Evolutionary conservation across 2,888 invertebrate genomes (phyloP), one percentile per base, ranked within the genome.

Genomic region (Microplitis deprimator): DNA sequence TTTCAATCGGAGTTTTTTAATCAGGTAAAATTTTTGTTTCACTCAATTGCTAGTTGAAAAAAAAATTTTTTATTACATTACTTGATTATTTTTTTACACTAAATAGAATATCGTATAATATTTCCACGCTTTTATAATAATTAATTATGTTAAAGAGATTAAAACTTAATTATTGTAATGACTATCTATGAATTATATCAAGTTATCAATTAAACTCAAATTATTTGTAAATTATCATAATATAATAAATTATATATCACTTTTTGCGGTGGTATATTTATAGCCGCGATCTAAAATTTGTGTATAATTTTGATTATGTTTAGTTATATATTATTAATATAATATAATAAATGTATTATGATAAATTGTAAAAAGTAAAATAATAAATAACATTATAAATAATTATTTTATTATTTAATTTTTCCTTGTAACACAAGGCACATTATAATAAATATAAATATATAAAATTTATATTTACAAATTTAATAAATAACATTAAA

Each of bases 391-490:
- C 50, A 5, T 50, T 50, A 50, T 8, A 50, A 50, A 50, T 50
- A 5, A 50, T 50, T 8, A 50, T 5, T 50, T 50, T 50, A 50
- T 50, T 50, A 50, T 50, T 50, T 13, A 50, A 50, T 50, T 50
- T 50, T 13, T 50, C 50, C 50, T 50, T 50, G 50, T 50, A 50
- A 10, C 50, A 50, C 50, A 50, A 50, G 50, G 50, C 50, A 50
- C 50, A 50, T 50, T 69, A 62, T 75, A 75, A 75, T 69, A 50
- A 75, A 62, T 70, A 13, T n/a, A 7, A 60, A 69, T 50, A 60
- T 69, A 65, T 62, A 38, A 17, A 65, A 68, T 69, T 65, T 62
- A 71, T 71, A 20, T 67, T 16, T 64, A 50, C 50, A 75, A 70
- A 64, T 75, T 64, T 17, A 73, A 64, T 20, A 41, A 40, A 71